phyloP scores from a whole-genome alignment of 2,797 vertebrate genomes.

The Sitta carolinensis region DNA sequence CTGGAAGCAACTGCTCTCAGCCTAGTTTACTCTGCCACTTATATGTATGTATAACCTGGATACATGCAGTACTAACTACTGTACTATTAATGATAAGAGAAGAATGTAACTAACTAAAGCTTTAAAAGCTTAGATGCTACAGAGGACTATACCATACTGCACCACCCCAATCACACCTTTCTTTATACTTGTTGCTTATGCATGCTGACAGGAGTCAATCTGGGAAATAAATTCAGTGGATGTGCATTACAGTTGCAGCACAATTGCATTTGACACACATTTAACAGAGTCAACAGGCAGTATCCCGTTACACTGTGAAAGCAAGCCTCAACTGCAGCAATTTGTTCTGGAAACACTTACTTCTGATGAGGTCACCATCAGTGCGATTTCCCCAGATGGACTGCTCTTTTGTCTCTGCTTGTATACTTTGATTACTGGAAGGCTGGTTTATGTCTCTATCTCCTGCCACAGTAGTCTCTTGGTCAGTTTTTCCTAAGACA shows the following conservation, averaged over 20 bases:
- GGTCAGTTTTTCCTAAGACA: constrained; percentile 81
- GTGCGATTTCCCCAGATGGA: constrained; percentile 75
- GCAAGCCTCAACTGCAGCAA: constrained; percentile 25
- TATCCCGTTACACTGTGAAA: not conserved
- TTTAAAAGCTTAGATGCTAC: not conserved
- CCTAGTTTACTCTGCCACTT: not conserved
- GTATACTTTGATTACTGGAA: constrained; percentile 70
- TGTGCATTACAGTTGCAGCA: not conserved
- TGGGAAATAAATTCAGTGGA: constrained; percentile 27
- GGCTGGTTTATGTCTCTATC: constrained; percentile 67
- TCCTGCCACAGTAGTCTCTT: constrained; percentile 69
- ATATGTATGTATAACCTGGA: not conserved
- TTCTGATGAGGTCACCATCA: constrained; percentile 85
- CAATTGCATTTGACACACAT: constrained; percentile 54
- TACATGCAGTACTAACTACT: not conserved
- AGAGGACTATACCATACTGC: not conserved
- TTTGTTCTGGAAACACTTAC: constrained; percentile 82
- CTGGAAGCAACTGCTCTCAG: not conserved
- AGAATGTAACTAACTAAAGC: not conserved
- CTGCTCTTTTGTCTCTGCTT: constrained; percentile 76
- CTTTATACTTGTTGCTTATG: not conserved
- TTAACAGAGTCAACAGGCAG: constrained; percentile 44
- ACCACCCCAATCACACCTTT: not conserved
- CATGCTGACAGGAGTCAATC: constrained; percentile 12
- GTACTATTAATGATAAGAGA: not conserved